Evolutionary conservation across 2,113 vertebrate genomes (phyloP).

Genomic region (Gymnobelideus leadbeateri): DNA sequence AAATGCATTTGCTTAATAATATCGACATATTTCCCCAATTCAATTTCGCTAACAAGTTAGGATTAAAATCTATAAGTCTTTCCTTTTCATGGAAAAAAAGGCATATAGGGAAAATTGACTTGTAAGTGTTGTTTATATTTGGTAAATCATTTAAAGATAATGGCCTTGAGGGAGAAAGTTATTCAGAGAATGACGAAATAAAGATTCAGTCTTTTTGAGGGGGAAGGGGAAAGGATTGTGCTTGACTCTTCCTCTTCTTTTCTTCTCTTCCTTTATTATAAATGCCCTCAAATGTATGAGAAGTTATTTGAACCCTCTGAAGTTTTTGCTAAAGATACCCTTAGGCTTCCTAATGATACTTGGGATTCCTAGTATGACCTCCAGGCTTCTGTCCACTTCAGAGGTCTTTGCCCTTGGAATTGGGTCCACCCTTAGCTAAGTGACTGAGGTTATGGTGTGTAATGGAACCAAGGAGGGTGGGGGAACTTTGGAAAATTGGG

Average conservation of each 20-base stretch:
- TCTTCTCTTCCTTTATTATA: slow-evolving; percentile 36
- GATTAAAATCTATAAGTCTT: slow-evolving; percentile 75
- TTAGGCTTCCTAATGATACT: slow-evolving; percentile 49
- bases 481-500: background rate
- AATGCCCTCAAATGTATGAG: slow-evolving; percentile 47
- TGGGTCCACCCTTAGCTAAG: background rate
- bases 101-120: slow-evolving; percentile 62
- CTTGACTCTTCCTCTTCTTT: slow-evolving; percentile 44
- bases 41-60: slow-evolving; percentile 65
- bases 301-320: slow-evolving; percentile 52
- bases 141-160: slow-evolving; percentile 74
- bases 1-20: slow-evolving; percentile 73
- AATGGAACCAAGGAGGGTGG: background rate
- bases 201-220: slow-evolving; percentile 47
- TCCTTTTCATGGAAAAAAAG: slow-evolving; percentile 68
- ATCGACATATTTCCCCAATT: slow-evolving; percentile 70
- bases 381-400: background rate
- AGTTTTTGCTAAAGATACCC: slow-evolving; percentile 37
- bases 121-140: slow-evolving; percentile 71
- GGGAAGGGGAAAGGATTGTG: slow-evolving; percentile 46
- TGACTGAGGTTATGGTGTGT: background rate
- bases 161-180: slow-evolving; percentile 69
- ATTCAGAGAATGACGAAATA: slow-evolving; percentile 58
- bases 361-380: background rate
- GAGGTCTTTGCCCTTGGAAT: background rate